Evolutionary conservation across 2,888 invertebrate species (phyloP), one percentile per base, ranked within the genome.

Genomic region (Onchidella celtica): DNA sequence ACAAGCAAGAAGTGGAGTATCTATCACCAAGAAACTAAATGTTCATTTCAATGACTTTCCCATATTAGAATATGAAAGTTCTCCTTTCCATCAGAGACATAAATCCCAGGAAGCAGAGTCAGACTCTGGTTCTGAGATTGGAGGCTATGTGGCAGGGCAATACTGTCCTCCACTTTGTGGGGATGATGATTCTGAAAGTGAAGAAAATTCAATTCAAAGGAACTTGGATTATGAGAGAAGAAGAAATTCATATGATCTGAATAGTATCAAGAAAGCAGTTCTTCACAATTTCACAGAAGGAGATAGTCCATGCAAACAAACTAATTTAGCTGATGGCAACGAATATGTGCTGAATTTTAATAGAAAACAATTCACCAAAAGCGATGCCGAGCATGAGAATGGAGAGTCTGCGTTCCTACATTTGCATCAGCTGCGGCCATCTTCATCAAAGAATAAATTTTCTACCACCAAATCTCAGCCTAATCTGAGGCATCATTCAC

Each of bases 121-220:
- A 34, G 63, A 63, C 29, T 74, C 61, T 27, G 63, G 40, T 4
- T 74, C 57, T 57, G 77, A 68, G n/a, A 32, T 14, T 3, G 57
- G 14, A n/a, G 68, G 59, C 2, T 81, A 81, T 69, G 81, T 81
- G 24, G 68, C 73, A n/a, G 81, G 77, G 24, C 21, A 68, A 21
- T 81, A 81, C 59, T 47, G 40, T 24, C 75, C 81, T n/a, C 81
- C 81, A 17, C 69, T 81, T 9, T 80, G 74, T 74, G 57, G 34
- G 0, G n/a, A 24, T 29, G 34, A 38, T 24, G 32, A 40, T 55
- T 27, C 24, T 1, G 47, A 47, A 27, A 36, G 69, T 36, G 34
- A n/a, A 40, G 65, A 72, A 47, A 55, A 63, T 14, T 63, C 55
- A 27, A 66, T 66, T 66, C 61, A 63, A 24, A 24, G 55, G 34